Percentiles rank a stretch among this genome's conserved stretches.
These are phyloP conservation scores for Gymnothorax javanicus DNA, from an alignment of 2,797 vertebrate genomes.

Conservation along the genomic window DNA sequence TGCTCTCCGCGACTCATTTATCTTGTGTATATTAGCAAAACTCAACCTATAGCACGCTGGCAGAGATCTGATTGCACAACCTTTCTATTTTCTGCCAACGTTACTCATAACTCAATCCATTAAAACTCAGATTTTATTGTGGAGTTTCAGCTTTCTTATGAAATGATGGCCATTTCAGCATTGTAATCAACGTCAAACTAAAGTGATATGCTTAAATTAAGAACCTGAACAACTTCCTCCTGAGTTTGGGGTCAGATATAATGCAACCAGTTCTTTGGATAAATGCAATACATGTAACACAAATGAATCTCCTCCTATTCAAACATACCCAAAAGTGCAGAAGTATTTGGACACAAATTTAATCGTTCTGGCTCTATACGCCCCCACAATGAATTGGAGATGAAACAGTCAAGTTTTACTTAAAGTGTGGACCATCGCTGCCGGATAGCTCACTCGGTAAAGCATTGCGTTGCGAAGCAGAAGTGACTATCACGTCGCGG, in stretches of 20 bases:
- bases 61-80: not conserved
- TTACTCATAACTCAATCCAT: not conserved
- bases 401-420: too few species aligned
- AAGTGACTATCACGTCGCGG: too few species aligned
- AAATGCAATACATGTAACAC: slow-evolving; percentile 31
- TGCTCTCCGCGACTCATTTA: not conserved
- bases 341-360: too few species aligned
- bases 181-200: not conserved
- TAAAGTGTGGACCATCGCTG: too few species aligned
- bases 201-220: not conserved
- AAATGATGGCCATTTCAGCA: not conserved
- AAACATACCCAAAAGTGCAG: too few species aligned
- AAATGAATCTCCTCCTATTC: too few species aligned
- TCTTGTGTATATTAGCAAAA: not conserved
- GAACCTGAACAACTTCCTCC: not conserved
- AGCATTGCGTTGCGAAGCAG: too few species aligned
- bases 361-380: too few species aligned
- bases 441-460: too few species aligned
- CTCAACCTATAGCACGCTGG: not conserved
- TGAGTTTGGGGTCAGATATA: slow-evolving; percentile 4
- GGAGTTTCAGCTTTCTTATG: not conserved
- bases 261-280: not conserved
- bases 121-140: not conserved
- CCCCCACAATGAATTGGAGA: too few species aligned
- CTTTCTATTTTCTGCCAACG: not conserved